Evolutionary conservation across 2,888 invertebrate genomes (phyloP), one percentile per base, ranked within the genome.

Genomic region (Oxyteleia sp.): DNA sequence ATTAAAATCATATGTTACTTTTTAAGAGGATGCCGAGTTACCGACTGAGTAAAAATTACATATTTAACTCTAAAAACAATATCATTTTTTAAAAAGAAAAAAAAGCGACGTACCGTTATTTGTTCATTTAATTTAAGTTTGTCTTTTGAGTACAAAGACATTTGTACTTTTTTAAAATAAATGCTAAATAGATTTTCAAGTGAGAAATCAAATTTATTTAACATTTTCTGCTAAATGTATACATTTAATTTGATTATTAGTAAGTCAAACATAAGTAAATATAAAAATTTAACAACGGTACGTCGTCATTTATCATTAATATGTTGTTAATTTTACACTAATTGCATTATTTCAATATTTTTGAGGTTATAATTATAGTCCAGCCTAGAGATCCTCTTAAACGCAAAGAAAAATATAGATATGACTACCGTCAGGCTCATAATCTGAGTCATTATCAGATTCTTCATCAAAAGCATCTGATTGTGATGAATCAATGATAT

Each of bases 401-500:
- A 41, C 41, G 10, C 41, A 41, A 41, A 41, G 41, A 41, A n/a
- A 41, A 41, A 41, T 41, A 41, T 13, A 41, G 41, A 41, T n/a
- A 41, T 41, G 11, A 41, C 41, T 41, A 41, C 3, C 41, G 41
- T 41, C 13, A 41, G 41, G 41, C 41, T 41, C 41, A 41, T 41
- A 41, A 41, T 13, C 41, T 3, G 41, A 13, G 13, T 41, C 13
- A 41, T 41, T 41, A 41, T 41, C 41, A 41, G 41, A 41, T 41
- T 41, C 41, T 41, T 41, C 41, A 41, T 41, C 41, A 41, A 41
- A 41, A 41, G 41, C 41, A 41, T 41, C 41, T 41, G 41, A 41
- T n/a, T 41, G 4, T 11, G 11, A 11, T 41, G 41, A 41, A 41
- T 41, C 41, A 41, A 11, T 41, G 4, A 41, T 41, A 41, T 41